Evolutionary conservation across 2,888 invertebrate species (phyloP).

Genomic region (Andrena praecox): DNA sequence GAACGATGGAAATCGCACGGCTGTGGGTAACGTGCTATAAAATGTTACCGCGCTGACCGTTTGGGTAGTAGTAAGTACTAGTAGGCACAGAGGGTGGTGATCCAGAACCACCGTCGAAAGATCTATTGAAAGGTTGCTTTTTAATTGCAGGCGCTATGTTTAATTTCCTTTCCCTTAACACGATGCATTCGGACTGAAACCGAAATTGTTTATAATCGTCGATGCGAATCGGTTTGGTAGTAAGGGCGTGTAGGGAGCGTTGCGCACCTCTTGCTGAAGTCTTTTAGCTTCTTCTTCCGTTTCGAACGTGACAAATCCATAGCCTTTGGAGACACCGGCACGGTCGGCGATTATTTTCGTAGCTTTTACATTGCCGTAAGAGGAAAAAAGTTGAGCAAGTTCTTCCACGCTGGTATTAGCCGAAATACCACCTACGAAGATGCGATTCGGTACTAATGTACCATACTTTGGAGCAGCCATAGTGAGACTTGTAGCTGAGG

Average conservation of each 20-base stretch:
- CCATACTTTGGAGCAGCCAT: conserved; percentile 86
- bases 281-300: conserved; percentile 94
- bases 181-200: conserved; percentile 90
- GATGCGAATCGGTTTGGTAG: background rate
- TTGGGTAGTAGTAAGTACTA: conserved; percentile 85
- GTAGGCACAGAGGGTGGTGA: conserved; percentile 86
- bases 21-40: background rate
- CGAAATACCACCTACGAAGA: conserved; percentile 98
- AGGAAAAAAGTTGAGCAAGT: conserved; percentile 95
- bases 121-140: conserved; percentile 89
- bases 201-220: conserved; percentile 5
- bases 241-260: background rate
- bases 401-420: conserved; percentile 97
- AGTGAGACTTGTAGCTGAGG: conserved; percentile 81
- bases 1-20: background rate
- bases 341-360: conserved; percentile 98
- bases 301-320: conserved; percentile 95
- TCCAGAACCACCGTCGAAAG: conserved; percentile 86
- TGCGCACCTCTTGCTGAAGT: conserved; percentile 89
- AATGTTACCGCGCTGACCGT: conserved; percentile 80
- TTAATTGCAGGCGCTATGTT: conserved; percentile 95
- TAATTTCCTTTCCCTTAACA: conserved; percentile 92
- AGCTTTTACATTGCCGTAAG: conserved; percentile 95
- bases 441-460: conserved; percentile 96
- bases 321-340: conserved; percentile 97